Evolutionary conservation across 2,113 vertebrate species (phyloP).

Genomic region (Perca schrenkii): DNA sequence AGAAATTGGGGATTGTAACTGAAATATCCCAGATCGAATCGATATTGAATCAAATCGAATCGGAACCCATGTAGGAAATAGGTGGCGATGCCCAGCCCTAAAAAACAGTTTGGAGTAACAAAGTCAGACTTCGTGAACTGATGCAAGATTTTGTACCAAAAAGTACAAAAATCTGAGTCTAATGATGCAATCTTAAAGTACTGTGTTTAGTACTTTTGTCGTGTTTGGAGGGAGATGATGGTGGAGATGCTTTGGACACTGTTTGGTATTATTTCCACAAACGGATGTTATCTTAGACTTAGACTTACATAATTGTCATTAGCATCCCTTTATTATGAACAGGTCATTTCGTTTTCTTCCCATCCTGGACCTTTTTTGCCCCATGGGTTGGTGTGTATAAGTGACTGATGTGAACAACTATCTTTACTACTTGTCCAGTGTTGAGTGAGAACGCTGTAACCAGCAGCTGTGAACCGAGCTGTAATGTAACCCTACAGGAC

Average conservation of each 20-base stretch:
- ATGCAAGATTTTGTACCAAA: neutral
- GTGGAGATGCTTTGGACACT: constrained; percentile 21
- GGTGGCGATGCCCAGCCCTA: too few relatives aligned
- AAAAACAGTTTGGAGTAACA: neutral
- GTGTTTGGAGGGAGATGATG: neutral
- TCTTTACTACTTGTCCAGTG: too few relatives aligned
- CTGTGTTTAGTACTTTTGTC: constrained; percentile 8
- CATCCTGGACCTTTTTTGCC: too few relatives aligned
- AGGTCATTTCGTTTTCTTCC: too few relatives aligned
- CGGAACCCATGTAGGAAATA: too few relatives aligned
- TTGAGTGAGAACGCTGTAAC: too few relatives aligned
- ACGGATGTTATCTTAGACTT: constrained; percentile 14
- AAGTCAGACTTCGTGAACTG: neutral
- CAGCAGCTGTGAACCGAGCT: fast-evolving
- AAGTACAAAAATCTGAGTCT: neutral
- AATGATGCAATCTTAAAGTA: constrained; percentile 24
- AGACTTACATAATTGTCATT: constrained; percentile 42
- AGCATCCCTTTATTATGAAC: constrained; percentile 29
- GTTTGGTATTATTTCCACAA: constrained; percentile 31
- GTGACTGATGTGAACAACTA: too few relatives aligned
- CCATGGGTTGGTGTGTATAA: too few relatives aligned
- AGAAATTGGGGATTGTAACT: too few relatives aligned
- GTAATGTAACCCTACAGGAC: too few relatives aligned
- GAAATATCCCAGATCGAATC: too few relatives aligned
- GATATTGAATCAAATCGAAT: too few relatives aligned